These are phyloP conservation scores for Galbula dea DNA, from an alignment of 2,113 vertebrate species.

Conservation along the genomic window DNA sequence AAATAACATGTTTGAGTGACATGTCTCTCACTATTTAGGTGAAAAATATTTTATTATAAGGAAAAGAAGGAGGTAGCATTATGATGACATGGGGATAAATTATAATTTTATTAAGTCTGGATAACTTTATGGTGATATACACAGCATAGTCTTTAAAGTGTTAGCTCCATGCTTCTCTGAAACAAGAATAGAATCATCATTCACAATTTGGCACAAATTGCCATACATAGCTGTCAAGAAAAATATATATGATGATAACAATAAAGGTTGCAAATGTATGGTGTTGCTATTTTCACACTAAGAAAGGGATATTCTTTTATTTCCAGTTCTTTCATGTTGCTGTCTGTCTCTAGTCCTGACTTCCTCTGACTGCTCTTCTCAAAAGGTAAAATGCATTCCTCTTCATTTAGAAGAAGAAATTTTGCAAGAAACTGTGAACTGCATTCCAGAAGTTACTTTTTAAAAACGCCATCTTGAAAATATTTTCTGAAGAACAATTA, in stretches of 20 bases:
- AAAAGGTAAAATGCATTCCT: neutral
- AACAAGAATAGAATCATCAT: neutral
- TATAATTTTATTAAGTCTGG: neutral
- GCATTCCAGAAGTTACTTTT: neutral
- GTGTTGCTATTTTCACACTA: neutral
- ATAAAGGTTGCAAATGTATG: neutral
- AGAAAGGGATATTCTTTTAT: neutral
- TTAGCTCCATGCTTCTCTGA: neutral
- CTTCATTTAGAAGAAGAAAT: neutral
- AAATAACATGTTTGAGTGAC: neutral
- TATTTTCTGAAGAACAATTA: neutral
- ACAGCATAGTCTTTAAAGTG: neutral
- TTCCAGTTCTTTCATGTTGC: neutral
- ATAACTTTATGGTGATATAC: neutral
- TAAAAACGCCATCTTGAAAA: neutral
- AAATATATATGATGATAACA: neutral
- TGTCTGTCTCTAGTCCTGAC: neutral
- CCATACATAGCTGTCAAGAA: neutral
- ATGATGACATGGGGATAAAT: neutral
- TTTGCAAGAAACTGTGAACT: neutral
- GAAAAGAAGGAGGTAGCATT: neutral
- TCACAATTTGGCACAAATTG: neutral
- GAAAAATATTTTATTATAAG: neutral
- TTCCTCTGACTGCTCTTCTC: neutral
- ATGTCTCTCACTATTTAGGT: neutral